Evolutionary conservation across 1,140 invertebrate species (phyloP).

Genomic region (Hyphantria cunea): DNA sequence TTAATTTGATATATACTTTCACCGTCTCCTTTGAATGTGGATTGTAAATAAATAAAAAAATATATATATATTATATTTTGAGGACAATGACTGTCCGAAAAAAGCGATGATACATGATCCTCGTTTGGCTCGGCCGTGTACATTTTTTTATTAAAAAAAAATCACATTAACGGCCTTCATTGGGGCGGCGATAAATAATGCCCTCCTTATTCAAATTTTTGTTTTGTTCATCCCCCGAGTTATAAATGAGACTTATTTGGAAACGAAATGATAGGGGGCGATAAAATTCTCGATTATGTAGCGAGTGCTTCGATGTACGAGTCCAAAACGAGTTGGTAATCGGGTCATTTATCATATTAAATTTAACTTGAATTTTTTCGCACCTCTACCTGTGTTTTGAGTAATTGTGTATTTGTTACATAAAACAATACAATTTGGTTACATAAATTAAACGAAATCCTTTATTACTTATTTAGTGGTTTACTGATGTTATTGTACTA

Average conservation of each 20-base stretch:
- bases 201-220: slow-evolving; percentile 81
- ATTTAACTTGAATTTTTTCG: slow-evolving; percentile 23
- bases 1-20: slow-evolving; percentile 70
- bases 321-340: slow-evolving; percentile 29
- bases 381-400: slow-evolving; percentile 16
- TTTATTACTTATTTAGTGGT: too few relatives aligned
- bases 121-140: slow-evolving; percentile 73
- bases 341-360: slow-evolving; percentile 19
- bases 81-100: slow-evolving; percentile 79
- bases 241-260: slow-evolving; percentile 81
- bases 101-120: slow-evolving; percentile 78
- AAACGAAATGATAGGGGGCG: slow-evolving; percentile 73
- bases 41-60: slow-evolving; percentile 67
- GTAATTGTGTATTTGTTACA: slow-evolving; percentile 10
- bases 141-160: slow-evolving; percentile 79
- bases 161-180: slow-evolving; percentile 81
- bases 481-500: too few relatives aligned
- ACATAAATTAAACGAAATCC: too few relatives aligned
- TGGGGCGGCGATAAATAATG: slow-evolving; percentile 80
- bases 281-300: slow-evolving; percentile 48
- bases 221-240: slow-evolving; percentile 75
- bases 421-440: not conserved
- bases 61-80: slow-evolving; percentile 57
- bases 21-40: slow-evolving; percentile 43
- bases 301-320: slow-evolving; percentile 21